These are phyloP conservation scores for Ursus arctos DNA, from an alignment of 2,113 vertebrate genomes.

Conservation along the genomic window DNA sequence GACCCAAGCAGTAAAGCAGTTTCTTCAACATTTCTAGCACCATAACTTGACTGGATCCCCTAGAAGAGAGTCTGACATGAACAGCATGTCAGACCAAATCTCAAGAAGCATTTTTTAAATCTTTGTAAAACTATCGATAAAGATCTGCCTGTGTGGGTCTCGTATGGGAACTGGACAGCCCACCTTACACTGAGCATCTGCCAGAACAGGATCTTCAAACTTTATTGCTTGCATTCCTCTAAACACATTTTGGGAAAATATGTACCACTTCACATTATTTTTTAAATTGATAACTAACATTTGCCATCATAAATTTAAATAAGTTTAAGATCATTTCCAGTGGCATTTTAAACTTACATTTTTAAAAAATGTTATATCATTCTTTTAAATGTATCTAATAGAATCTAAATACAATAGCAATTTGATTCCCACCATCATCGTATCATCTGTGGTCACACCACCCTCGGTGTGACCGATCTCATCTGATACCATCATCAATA, in stretches of 20 bases:
- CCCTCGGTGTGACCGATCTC: background rate
- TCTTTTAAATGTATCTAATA: background rate
- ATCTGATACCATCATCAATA: background rate
- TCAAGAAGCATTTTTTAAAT: constrained; percentile 11
- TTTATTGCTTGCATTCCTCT: background rate
- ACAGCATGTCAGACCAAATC: background rate
- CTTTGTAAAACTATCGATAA: background rate
- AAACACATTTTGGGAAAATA: background rate
- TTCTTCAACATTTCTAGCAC: background rate
- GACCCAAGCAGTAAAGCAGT: background rate
- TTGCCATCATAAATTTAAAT: background rate
- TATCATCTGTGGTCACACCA: background rate
- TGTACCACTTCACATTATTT: background rate
- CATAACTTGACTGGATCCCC: background rate
- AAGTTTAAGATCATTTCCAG: background rate
- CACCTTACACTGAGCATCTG: background rate
- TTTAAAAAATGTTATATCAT: background rate
- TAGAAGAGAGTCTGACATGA: background rate
- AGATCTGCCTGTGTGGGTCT: background rate
- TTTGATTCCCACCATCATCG: background rate
- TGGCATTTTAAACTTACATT: background rate
- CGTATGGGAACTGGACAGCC: background rate
- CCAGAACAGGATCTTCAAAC: background rate
- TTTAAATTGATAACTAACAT: background rate
- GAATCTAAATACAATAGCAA: background rate